Percentiles rank a stretch among this genome's conserved stretches.
Evolutionary conservation across 2,888 invertebrate species (phyloP).

Genomic region (Willowsia nigromaculata): DNA sequence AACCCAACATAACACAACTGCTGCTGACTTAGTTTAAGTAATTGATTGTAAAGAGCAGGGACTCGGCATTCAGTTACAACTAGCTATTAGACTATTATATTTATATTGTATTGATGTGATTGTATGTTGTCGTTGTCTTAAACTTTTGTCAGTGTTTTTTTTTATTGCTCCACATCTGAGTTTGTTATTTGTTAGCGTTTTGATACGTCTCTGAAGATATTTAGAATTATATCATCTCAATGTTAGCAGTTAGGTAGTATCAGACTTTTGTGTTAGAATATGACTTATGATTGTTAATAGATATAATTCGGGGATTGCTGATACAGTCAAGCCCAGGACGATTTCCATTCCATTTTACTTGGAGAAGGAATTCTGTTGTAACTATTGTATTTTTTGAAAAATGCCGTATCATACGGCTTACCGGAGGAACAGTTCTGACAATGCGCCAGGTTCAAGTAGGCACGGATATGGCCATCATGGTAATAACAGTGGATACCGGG

Average conservation of each 20-base stretch:
- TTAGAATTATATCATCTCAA: no score
- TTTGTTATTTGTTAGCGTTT: no score
- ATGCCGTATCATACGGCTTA: conserved; percentile 59
- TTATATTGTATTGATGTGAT: background rate
- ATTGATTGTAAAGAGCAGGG: background rate
- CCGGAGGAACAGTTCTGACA: conserved; percentile 45
- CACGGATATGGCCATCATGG: conserved; percentile 55
- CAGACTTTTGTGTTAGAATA: no score
- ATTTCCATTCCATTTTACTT: conserved; percentile 22
- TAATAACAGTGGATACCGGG: conserved; percentile 45
- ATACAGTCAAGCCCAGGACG: background rate
- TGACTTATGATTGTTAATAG: no score
- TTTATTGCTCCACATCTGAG: no score
- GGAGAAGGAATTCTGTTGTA: background rate
- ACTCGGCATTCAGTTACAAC: background rate
- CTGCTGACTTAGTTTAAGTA: background rate
- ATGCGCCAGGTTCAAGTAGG: conserved; percentile 45
- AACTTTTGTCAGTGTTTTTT: no score
- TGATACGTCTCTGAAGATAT: no score
- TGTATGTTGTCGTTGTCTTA: background rate
- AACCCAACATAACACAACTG: background rate
- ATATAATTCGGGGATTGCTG: no score
- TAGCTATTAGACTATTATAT: background rate
- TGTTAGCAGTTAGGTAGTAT: no score
- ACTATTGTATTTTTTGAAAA: background rate